These are phyloP conservation scores for Cheilosia soror DNA, from an alignment of 2,888 invertebrate species.

Conservation along the genomic window DNA sequence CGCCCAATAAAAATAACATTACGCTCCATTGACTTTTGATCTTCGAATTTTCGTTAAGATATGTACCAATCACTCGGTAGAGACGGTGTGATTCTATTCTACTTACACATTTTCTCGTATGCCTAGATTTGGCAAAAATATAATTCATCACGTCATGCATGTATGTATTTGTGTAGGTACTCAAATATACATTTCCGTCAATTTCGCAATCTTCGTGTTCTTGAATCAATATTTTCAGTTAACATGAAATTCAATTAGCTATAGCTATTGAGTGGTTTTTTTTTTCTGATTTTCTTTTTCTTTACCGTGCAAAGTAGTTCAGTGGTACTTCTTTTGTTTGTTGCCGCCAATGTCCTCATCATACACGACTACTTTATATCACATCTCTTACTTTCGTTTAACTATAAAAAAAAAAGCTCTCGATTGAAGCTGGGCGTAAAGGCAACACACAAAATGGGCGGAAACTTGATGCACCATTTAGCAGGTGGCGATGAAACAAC, in stretches of 20 bases:
- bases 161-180: no score
- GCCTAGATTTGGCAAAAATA: no score
- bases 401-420: constrained; percentile 1
- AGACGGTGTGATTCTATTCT: no score
- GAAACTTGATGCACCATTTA: constrained; percentile 36
- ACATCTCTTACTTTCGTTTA: constrained; percentile 29
- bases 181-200: no score
- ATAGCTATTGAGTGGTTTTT: neutral
- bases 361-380: neutral
- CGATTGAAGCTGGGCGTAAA: constrained; percentile 1
- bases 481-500: constrained; percentile 33
- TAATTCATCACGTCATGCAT: no score
- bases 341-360: constrained; percentile 12
- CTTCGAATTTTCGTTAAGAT: constrained; percentile 7
- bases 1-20: constrained; percentile 1
- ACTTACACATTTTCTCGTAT: no score
- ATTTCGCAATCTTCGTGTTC: constrained; percentile 12
- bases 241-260: constrained; percentile 54
- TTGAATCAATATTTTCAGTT: constrained; percentile 35
- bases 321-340: constrained; percentile 37
- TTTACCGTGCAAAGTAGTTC: constrained; percentile 22
- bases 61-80: no score
- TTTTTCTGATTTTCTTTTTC: constrained; percentile 1
- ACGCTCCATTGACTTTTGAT: constrained; percentile 3
- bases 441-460: constrained; percentile 1